Evolutionary conservation across 2,888 invertebrate species (phyloP), one percentile per base, ranked within the genome.

Genomic region (Achlya flavicornis): DNA sequence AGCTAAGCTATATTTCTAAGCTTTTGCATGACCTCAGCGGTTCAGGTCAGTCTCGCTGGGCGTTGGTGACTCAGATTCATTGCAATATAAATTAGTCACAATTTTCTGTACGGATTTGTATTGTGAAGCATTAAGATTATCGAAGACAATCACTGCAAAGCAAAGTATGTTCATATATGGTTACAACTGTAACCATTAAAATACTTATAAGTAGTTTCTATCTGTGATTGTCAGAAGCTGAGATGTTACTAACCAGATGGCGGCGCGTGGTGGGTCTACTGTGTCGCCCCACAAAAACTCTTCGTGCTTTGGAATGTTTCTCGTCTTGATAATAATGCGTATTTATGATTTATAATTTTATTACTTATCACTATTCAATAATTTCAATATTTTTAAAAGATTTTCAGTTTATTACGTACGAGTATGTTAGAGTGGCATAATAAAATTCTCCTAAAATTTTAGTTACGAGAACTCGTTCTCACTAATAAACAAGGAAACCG

Each of bases 401-500:
- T 46, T 32, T 59, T 43, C 53, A 19, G 43, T 64, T 41, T 12
- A 41, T 41, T 63, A 53, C 53, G 61, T 46, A n/a, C n/a, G n/a
- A n/a, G n/a, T n/a, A 43, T 48, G 62, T 60, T 69, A 65, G 66
- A 66, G 67, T 64, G 68, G 61, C 65, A 67, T 66, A 75, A 77
- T 80, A 78, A 78, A 81, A 74, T 73, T 78, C 72, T 73, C 69
- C 66, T 74, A 75, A 81, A 81, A 71, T 70, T 74, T 73, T 71
- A 64, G 75, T 81, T 78, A 70, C 80, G 77, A 87, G 90, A 90
- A 90, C 83, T 84, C 86, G 84, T 90, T 92, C 87, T 74, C 77
- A 85, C 85, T 87, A 90, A 91, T 91, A 91, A 92, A 92, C 88
- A 89, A 89, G 92, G 92, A 92, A 93, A 87, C 89, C 87, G 89